Conservation (phyloP, 2,888 invertebrate species). For the Drosophila limbata region DNA sequence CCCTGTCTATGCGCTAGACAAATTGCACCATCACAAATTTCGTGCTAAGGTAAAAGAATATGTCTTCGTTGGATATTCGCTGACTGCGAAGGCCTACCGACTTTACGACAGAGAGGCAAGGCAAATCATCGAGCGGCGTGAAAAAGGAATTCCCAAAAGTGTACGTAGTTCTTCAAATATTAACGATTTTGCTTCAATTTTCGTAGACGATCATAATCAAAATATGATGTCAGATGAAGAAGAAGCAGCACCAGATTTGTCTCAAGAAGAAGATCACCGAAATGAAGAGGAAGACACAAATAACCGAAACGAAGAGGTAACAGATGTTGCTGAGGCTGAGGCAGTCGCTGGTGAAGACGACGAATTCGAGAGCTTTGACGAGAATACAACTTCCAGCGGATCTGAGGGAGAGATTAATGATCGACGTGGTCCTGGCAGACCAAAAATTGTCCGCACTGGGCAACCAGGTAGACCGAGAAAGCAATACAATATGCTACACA, state of each 20-base stretch:
- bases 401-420: neutral
- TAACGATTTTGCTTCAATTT: neutral
- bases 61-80: conserved; percentile 1
- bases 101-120: neutral
- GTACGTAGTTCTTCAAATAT: neutral
- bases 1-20: neutral
- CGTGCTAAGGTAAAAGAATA: neutral
- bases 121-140: neutral
- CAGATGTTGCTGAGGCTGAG: neutral
- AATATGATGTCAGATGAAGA: neutral
- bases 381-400: neutral
- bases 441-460: conserved; percentile 7
- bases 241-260: neutral
- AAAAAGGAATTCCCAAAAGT: neutral
- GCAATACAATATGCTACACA: neutral
- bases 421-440: conserved; percentile 4
- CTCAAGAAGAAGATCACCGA: neutral
- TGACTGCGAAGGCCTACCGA: conserved; percentile 2
- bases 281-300: neutral
- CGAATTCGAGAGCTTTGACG: neutral
- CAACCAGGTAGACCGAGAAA: conserved; percentile 7
- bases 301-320: neutral
- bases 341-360: neutral
- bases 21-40: neutral
- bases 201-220: neutral